Percentiles rank a stretch among this genome's conserved stretches.
These are phyloP conservation scores for Etheostoma nigrum DNA, from an alignment of 2,797 vertebrate genomes.

Conservation along the genomic window DNA sequence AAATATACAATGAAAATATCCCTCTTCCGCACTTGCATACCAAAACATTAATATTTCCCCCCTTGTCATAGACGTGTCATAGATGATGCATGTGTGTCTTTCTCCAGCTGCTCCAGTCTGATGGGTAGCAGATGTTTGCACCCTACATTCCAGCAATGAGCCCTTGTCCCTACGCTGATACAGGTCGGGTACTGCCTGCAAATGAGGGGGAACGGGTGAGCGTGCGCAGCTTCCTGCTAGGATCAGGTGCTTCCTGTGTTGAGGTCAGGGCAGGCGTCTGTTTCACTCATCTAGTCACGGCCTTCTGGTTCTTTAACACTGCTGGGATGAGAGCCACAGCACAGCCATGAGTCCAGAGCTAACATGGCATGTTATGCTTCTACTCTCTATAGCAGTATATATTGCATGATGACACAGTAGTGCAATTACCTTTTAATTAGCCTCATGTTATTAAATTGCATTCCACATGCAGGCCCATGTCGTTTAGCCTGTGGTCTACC, in stretches of 20 bases:
- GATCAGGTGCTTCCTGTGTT: conserved; percentile 73
- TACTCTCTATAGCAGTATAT: conserved; percentile 41
- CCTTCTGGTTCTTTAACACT: conserved; percentile 29
- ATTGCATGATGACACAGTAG: conserved; percentile 59
- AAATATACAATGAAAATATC: conserved; percentile 32
- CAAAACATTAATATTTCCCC: conserved; percentile 44
- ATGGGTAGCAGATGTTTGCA: conserved; percentile 73
- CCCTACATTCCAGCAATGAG: conserved; percentile 52
- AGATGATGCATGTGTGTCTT: conserved; percentile 53
- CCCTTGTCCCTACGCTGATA: conserved; percentile 31
- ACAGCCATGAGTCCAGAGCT: conserved; percentile 18
- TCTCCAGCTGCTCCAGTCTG: conserved; percentile 39
- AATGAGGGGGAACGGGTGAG: conserved; percentile 66
- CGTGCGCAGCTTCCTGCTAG: conserved; percentile 50
- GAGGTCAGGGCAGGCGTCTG: conserved; percentile 59
- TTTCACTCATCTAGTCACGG: conserved; percentile 35
- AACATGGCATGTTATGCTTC: conserved; percentile 11
- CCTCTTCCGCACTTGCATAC: conserved; percentile 16
- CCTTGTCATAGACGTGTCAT: conserved; percentile 38
- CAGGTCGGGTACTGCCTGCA: conserved; percentile 60
- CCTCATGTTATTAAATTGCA: conserved; percentile 39
- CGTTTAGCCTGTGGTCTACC: conserved; percentile 30
- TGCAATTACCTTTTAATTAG: conserved; percentile 49
- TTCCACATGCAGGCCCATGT: conserved; percentile 19
- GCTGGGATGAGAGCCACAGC: conserved; percentile 27